A percentile compares a stretch with the other conserved stretches of the same genome.
Conservation (phyloP, 2,888 invertebrate species). For the Phytoseiulus persimilis region DNA sequence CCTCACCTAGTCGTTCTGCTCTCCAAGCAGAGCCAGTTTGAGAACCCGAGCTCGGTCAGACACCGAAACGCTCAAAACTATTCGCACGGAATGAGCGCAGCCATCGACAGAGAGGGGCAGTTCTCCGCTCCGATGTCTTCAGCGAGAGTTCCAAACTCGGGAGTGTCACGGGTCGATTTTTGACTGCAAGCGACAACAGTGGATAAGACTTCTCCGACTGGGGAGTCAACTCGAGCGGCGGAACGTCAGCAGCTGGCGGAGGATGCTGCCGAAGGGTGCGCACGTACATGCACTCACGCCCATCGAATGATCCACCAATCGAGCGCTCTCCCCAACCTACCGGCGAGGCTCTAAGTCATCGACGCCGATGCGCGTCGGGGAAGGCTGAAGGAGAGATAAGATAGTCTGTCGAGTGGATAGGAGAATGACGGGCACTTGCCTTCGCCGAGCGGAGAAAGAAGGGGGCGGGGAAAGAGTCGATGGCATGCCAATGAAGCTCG, state of each 20-base stretch:
- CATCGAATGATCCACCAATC: not conserved
- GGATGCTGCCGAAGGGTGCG: not conserved
- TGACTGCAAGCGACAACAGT: not conserved
- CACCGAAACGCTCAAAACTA: not conserved
- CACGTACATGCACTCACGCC: not conserved
- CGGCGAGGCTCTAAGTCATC: too few relatives aligned
- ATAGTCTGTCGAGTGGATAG: not conserved
- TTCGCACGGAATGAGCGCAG: too few relatives aligned
- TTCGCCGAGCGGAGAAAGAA: not conserved
- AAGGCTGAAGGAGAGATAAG: not conserved
- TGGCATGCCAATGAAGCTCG: conserved; percentile 5
- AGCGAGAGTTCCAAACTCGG: not conserved
- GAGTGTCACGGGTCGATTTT: not conserved
- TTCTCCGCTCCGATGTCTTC: too few relatives aligned
- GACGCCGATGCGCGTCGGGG: not conserved
- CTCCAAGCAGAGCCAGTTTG: not conserved
- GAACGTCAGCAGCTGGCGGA: too few relatives aligned
- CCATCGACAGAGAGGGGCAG: too few relatives aligned
- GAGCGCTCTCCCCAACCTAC: too few relatives aligned
- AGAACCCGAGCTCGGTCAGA: not conserved
- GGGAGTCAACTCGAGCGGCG: not conserved
- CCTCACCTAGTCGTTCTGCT: not conserved
- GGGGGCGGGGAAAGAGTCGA: not conserved
- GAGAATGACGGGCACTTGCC: not conserved
- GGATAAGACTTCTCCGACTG: not conserved